Conservation (phyloP, 2,888 invertebrate genomes). For the Agrotis clavis region DNA sequence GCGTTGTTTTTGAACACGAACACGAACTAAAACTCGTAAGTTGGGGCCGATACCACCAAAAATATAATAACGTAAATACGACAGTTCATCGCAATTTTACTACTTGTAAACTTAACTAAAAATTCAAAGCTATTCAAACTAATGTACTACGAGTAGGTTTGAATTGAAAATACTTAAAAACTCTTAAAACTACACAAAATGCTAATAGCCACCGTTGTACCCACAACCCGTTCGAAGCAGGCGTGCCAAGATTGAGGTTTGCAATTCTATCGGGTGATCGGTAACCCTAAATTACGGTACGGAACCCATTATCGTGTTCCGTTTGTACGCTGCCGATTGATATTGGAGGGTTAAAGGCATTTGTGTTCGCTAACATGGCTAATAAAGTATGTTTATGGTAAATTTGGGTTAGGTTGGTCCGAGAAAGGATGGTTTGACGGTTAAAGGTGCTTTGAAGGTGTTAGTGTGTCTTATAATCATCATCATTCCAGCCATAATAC, state of each 20-base stretch:
- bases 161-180: neutral
- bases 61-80: neutral
- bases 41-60: no score
- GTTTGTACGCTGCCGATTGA: constrained; percentile 76
- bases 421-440: neutral
- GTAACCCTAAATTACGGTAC: constrained; percentile 80
- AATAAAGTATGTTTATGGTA: constrained; percentile 62
- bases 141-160: no score
- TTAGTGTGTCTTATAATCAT: neutral
- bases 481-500: no score
- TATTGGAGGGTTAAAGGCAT: constrained; percentile 72
- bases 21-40: no score
- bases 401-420: constrained; percentile 40
- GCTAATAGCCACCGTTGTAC: constrained; percentile 64
- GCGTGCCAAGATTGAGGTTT: constrained; percentile 77
- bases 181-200: constrained; percentile 37
- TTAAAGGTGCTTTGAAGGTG: neutral
- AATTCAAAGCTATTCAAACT: neutral
- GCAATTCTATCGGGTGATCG: constrained; percentile 79
- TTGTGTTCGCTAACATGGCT: constrained; percentile 56
- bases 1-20: no score
- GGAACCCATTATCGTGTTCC: constrained; percentile 74
- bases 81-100: neutral
- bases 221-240: constrained; percentile 61
- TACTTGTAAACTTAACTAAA: neutral